These are phyloP conservation scores for Zootoca vivipara DNA, from an alignment of 2,113 vertebrate species.

Conservation along the genomic window DNA sequence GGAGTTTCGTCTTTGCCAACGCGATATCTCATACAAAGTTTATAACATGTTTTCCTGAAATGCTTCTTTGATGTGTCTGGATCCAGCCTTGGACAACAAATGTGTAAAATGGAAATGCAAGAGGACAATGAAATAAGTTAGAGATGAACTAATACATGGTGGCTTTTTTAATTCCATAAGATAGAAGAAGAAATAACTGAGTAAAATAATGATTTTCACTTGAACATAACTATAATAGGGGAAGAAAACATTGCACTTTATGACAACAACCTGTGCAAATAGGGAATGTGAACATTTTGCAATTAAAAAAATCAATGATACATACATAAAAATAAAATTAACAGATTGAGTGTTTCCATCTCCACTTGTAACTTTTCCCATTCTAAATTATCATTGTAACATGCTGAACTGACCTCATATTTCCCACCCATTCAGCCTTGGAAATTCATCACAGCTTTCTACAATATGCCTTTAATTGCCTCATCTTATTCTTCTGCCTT, in stretches of 20 bases:
- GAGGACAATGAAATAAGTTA: not conserved
- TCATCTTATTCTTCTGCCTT: not conserved
- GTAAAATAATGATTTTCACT: not conserved
- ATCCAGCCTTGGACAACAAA: not conserved
- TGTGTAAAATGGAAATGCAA: not conserved
- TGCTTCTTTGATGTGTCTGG: too few relatives aligned
- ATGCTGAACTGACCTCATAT: not conserved
- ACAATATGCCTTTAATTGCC: not conserved
- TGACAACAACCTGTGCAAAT: not conserved
- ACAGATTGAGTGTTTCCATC: not conserved
- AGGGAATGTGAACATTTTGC: not conserved
- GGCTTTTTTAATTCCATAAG: not conserved
- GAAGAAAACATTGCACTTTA: not conserved
- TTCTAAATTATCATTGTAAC: not conserved
- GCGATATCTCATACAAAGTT: too few relatives aligned
- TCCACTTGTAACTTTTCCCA: not conserved
- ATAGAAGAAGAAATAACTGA: not conserved
- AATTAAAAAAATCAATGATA: not conserved
- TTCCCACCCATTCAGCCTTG: not conserved
- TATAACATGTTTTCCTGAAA: too few relatives aligned
- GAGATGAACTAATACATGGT: not conserved
- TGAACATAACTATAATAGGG: not conserved
- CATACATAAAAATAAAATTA: not conserved
- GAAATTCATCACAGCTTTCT: not conserved
- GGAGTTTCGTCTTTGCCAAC: too few relatives aligned